Base-by-base conservation (phyloP, 2,888 invertebrate genomes). In the Rambutsinella grinnellia region DNA sequence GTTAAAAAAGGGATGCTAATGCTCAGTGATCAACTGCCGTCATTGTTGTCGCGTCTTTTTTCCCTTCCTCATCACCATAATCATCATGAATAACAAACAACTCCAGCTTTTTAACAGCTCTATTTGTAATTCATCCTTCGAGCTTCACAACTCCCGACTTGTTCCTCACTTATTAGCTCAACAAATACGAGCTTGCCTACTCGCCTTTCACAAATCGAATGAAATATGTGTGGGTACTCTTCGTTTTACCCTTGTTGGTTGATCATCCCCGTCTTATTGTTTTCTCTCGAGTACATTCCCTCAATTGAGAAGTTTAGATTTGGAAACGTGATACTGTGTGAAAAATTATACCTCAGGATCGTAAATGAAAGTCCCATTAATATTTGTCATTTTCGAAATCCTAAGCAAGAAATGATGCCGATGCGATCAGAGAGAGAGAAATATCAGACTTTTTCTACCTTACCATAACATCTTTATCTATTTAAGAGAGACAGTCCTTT, bases 301-400 rank as follows among this genome's bases (percentile, higher is more conserved):
- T 65, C 81, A 81, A 82, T 82, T 82, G 80, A 82, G 80, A 82
- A 82, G 80, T 81, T 81, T 77, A 82, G 82, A 82, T 82, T 54
- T 67, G 54, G 71, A 79, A 76, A 76, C 79, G 77, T 76, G 79
- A 79, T 80, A 80, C 68, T 46, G 76, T 67, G 75, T 79, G 79
- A 83, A 83, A 83, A 81, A 83, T 81, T 81, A 79, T 75, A 79
- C 66, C 63, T 62, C 72, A 56, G 51, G 68, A 72, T 74, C 65
- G 61, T 78, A 76, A 79, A 80, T 80, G 83, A 81, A 83, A 80
- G 83, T 77, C 76, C 78, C 83, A 83, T 83, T 83, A 83, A 83
- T 83, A 81, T 79, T 78, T 81, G 82, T 82, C 82, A 81, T 79
- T 76, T 71, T 46, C 24, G 56, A 68, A 68, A 75, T 75, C 68